Evolutionary conservation across 2,113 vertebrate species (phyloP).

Genomic region (Peromyscus maniculatus): DNA sequence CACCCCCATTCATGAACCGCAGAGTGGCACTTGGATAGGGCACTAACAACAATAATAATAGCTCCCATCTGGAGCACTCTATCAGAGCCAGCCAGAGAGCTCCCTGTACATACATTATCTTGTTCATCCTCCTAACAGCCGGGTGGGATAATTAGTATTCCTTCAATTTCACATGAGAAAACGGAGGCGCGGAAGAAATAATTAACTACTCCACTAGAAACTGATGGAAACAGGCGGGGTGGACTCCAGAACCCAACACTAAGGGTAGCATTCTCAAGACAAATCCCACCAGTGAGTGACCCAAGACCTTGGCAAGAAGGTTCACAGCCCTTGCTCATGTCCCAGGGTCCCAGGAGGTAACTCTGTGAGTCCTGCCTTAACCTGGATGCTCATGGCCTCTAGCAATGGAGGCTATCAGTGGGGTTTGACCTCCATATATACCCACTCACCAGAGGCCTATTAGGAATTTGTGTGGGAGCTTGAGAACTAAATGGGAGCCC

Average conservation of each 20-base stretch:
- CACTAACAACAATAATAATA: conserved; percentile 19
- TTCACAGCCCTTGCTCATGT: neutral
- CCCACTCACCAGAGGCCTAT: neutral
- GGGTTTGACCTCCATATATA: neutral
- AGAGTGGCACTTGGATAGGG: conserved; percentile 22
- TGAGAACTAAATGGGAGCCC: neutral
- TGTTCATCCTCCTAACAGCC: neutral
- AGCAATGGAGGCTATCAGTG: neutral
- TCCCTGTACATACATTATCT: neutral
- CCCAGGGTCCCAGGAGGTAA: neutral
- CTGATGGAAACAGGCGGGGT: neutral
- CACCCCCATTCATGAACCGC: conserved; percentile 1
- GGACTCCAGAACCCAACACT: neutral
- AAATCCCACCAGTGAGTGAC: neutral
- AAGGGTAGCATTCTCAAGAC: neutral
- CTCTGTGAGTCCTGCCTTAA: neutral
- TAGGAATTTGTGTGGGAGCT: neutral
- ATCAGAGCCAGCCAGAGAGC: neutral
- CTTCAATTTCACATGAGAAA: neutral
- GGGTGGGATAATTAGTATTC: neutral
- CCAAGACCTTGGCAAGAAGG: neutral
- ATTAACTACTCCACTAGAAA: neutral
- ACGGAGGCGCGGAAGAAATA: neutral
- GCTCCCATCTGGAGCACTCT: conserved; percentile 52
- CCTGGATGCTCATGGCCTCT: too few relatives aligned